Evolutionary conservation across 2,797 vertebrate genomes (phyloP), one percentile per base, ranked within the genome.

Genomic region (Linurgus olivaceus): DNA sequence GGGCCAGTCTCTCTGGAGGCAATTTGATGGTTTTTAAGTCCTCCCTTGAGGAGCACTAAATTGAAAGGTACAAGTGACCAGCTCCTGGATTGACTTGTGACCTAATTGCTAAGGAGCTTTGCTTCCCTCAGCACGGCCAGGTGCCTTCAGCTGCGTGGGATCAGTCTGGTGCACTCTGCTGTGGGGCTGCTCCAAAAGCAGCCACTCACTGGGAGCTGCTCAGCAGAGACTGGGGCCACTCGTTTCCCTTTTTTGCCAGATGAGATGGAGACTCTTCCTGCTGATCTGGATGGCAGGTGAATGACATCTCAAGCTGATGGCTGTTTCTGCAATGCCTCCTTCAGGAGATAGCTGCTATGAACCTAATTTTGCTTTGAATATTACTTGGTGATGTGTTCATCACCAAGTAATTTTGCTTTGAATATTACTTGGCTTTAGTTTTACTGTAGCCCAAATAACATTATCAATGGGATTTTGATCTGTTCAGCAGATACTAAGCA

Each of bases 61-160:
- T 33, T 81, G 65, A 86, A 87, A 80, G 52, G 29, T 92, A 24
- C 44, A 59, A 67, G 58, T 74, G 74, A 71, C 57, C 87, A 83
- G 5, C 70, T 93, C 79, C 66, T 63, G 83, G 79, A 73, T 18
- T 92, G 88, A 88, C 68, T 79, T 83, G 68, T 91, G 90, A 92
- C 81, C 81, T 71, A 79, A 77, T 52, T 85, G 81, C 65, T 79
- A 90, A 88, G 0, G 18, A 81, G 77, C n/a, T 80, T 77, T 86
- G 55, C 57, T 50, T 86, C 37, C 88, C 50, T 52, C 50, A 21
- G 74, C 24, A 11, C 15, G 0, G 2, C 75, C 65, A 57, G 54
- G 42, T 84, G 68, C 72, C 86, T 35, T 84, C 21, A 40, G 3
- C 66, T 61, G 57, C 15, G 47, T 50, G 70, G 37, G 29, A 26